Evolutionary conservation across 23 tunicate genomes (phyloP).

Genomic region (Styela plicata): DNA sequence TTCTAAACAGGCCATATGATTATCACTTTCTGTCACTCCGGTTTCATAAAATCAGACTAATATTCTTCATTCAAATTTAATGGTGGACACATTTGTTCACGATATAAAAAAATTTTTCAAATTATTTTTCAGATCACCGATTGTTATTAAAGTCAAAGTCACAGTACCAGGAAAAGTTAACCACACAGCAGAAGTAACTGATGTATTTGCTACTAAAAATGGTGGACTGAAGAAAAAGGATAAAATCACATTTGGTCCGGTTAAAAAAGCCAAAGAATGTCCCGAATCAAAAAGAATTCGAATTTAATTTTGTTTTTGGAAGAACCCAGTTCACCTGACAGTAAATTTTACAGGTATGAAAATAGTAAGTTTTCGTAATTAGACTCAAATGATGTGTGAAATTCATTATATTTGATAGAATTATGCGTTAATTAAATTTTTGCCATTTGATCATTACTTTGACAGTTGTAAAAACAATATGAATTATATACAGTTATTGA

Average conservation of each 20-base stretch:
- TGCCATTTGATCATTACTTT: not conserved
- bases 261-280: slow-evolving; percentile 27
- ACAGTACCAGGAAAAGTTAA: not conserved
- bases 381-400: no score
- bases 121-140: slow-evolving; percentile 7
- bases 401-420: no score
- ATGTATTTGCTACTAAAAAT: not conserved
- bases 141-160: slow-evolving; percentile 19
- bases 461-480: not conserved
- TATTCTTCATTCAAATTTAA: no score
- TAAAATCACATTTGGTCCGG: slow-evolving; percentile 12
- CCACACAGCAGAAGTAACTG: slow-evolving; percentile 21
- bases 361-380: no score
- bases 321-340: not conserved
- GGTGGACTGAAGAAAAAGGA: slow-evolving; percentile 5
- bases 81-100: no score
- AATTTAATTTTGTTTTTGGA: slow-evolving; percentile 24
- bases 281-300: slow-evolving; percentile 8
- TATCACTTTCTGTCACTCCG: no score
- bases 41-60: no score
- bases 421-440: no score
- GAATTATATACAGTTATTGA: not conserved
- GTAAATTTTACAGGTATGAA: slow-evolving; percentile 17
- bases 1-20: no score
- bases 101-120: no score